Base-by-base conservation (phyloP, 2,797 vertebrate species). In the Zenarchopterus dispar region DNA sequence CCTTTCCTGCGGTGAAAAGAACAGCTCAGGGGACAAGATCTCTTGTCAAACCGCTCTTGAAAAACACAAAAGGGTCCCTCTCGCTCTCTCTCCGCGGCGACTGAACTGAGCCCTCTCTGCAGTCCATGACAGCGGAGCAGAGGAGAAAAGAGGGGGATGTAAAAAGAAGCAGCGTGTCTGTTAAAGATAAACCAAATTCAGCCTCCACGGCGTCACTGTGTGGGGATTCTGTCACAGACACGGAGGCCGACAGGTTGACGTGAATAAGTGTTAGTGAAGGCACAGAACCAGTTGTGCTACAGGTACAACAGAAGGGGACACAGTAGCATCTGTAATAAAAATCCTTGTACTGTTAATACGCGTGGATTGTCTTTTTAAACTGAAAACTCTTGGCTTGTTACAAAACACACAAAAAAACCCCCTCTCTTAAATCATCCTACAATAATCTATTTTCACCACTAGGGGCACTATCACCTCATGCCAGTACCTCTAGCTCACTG, bases 11-110 rank as follows among this genome's bases (percentile, higher is more conserved):
- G 19, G 70, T 9, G 57, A 70, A 50, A 46, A 69, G 61, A 71
- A 10, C 57, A 18, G 65, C 15, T 1, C 24, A 2, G 41, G n/a
- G 47, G 81, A 77, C 75, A 66, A 77, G 56, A 82, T 82, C 82
- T 64, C 21, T 59, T 65, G 62, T 71, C 69, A 68, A 66, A 58
- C 62, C 17, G 60, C 75, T 74, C 77, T 80, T 59, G 61, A 80
- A 62, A 62, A 79, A 81, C 71, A 84, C 72, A 75, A 81, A 74
- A 56, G 39, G 41, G 41, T 6, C 28, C 8, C 28, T 28, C 28
- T 28, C 28, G 5, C 28, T 28, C 28, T 28, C 28, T 28, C 28
- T 60, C 67, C 55, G 5, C 46, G 36, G 52, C 41, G 28, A 23
- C 67, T 46, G 54, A 73, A 67, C 66, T 62, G 47, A 57, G 58